Base-by-base conservation (phyloP, 64 coral and sea anemone genomes). In the Acropora yongei region DNA sequence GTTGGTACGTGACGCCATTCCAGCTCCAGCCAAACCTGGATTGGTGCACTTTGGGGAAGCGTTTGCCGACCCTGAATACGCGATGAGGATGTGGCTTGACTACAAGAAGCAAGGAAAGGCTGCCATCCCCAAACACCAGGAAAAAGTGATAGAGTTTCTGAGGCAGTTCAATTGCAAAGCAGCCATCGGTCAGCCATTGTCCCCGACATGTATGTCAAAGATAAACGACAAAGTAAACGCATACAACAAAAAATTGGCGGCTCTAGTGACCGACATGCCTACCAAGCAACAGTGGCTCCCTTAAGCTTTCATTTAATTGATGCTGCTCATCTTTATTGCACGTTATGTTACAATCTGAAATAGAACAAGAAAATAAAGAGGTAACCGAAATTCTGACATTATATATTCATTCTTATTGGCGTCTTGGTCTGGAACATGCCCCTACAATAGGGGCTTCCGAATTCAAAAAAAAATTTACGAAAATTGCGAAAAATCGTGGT, bases 201-300 rank as follows among this genome's bases (percentile, higher is more conserved):
- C 79, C 19, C 5, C 44, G 49, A 8, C 16, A 2, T 91, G 89
- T 60, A 49, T 91, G 2, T 16, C 11, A 6, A 84, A 84, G 30
- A 91, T 91, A 44, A 84, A 91, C 44, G 71, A 91, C 68, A 66
- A 75, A 76, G 78, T 91, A 5, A 91, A 77, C 72, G 68, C 19
- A 14, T 91, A 84, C 49, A 91, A 91, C 18, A 1, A 8, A 51
- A 72, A 5, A 45, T 39, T 92, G 50, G 90, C 90, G 7, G 57
- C 8, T 14, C 44, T 43, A 11, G 16, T 72, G 66, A 90, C 46
- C 39, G 89, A 82, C 78, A 11, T n/a, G 1, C n/a, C 47, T 53
- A n/a, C 2, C 8, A 47, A 40, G 11, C 86, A 47, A 47, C 66
- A 2, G 3, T 68, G 66, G 66, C 66, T 2, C 18, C 66, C 66